Evolutionary conservation across 2,113 vertebrate genomes (phyloP).

Genomic region (Oxygymnocypris stewartii): DNA sequence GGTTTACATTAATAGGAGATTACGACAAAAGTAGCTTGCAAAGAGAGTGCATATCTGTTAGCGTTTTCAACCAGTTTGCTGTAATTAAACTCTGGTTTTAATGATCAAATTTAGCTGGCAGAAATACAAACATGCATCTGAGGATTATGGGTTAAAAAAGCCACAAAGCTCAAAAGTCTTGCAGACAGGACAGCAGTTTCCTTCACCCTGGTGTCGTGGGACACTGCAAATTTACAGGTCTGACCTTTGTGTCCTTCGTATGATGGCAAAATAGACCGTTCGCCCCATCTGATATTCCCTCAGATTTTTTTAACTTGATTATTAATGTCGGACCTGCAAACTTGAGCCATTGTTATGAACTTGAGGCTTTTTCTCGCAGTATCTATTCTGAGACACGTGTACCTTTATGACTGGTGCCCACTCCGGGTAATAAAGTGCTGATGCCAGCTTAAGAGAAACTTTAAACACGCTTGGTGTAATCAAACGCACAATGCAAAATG

Average conservation of each 20-base stretch:
- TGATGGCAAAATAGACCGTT: slow-evolving; percentile 34
- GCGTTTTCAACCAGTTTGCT: neutral
- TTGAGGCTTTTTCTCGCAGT: slow-evolving; percentile 18
- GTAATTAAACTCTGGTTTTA: slow-evolving; percentile 28
- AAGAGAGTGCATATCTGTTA: neutral
- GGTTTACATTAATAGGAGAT: slow-evolving; percentile 6
- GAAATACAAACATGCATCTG: neutral
- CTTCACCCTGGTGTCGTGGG: neutral
- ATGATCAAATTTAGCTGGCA: neutral
- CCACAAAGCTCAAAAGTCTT: neutral
- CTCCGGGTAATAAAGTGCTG: slow-evolving; percentile 51
- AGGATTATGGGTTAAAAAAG: slow-evolving; percentile 4
- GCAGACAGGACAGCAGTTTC: slow-evolving; percentile 7
- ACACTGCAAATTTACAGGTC: slow-evolving; percentile 6
- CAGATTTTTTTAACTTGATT: slow-evolving; percentile 42
- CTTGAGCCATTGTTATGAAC: slow-evolving; percentile 37
- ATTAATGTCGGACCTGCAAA: slow-evolving; percentile 44
- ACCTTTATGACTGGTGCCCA: slow-evolving; percentile 49
- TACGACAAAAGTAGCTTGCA: neutral
- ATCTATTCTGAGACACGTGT: slow-evolving; percentile 49
- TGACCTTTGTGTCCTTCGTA: slow-evolving; percentile 14
- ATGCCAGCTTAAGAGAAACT: slow-evolving; percentile 52
- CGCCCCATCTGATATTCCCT: slow-evolving; percentile 35
- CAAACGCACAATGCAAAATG: slow-evolving; percentile 52
- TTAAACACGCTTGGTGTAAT: slow-evolving; percentile 56